phyloP scores from a whole-genome alignment of 2,888 invertebrate genomes.

The Empis livida region DNA sequence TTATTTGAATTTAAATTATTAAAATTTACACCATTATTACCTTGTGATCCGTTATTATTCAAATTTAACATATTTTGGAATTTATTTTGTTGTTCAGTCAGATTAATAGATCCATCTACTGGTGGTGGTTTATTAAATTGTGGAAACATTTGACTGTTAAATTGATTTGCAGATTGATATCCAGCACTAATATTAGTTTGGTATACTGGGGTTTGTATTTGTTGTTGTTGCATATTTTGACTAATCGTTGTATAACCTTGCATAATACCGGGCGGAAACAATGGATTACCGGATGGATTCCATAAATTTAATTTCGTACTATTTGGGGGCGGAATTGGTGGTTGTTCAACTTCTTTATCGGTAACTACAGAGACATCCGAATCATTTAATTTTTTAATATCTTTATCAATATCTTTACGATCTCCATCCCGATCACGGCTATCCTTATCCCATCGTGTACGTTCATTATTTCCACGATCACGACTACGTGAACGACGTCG shows the following conservation, averaged over 20 bases:
- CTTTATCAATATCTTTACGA: conserved; percentile 31
- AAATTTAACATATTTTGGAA: too few species aligned
- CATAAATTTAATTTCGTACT: not conserved
- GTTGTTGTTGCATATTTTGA: not conserved
- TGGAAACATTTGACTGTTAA: too few species aligned
- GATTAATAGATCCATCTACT: too few species aligned
- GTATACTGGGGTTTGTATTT: not conserved
- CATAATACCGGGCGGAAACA: not conserved
- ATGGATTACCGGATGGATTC: not conserved
- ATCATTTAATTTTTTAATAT: conserved; percentile 5
- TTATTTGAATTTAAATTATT: too few species aligned
- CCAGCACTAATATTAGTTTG: too few species aligned
- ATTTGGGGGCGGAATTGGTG: conserved; percentile 12
- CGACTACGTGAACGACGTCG: conserved; percentile 37
- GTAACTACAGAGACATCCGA: not conserved
- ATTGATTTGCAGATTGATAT: too few species aligned
- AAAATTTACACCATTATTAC: too few species aligned
- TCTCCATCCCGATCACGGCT: conserved; percentile 37
- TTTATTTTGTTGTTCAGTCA: too few species aligned
- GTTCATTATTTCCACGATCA: conserved; percentile 38
- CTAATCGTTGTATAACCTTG: not conserved
- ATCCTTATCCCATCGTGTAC: conserved; percentile 36
- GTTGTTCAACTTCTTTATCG: conserved; percentile 8
- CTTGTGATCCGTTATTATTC: too few species aligned
- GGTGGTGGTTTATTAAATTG: too few species aligned